Base-by-base conservation (phyloP, 2,113 vertebrate species). In the Leucopsar rothschildi region DNA sequence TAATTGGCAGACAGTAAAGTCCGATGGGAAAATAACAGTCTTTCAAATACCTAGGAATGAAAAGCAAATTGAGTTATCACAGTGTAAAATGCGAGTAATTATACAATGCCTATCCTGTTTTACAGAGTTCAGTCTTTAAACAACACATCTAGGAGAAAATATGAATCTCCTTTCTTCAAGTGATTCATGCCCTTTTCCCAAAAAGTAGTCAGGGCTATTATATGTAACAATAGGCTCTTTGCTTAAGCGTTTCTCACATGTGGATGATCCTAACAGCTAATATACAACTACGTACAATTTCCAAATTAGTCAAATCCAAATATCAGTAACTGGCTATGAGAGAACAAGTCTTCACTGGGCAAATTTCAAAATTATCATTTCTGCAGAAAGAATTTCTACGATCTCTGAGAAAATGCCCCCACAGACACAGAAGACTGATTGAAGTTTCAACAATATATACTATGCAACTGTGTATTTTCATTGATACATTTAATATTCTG, bases 31-130 rank as follows among this genome's bases (percentile, higher is more conserved):
- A 97, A 97, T 97, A 98, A 97, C 95, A 91, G 95, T 96, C 95
- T 98, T 97, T 97, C 97, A 98, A 98, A 98, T 97, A 98, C 91
- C 91, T 97, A 96, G 90, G 96, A 98, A 98, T 97, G 95, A 98
- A 98, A 98, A 98, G 96, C 96, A 98, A 98, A 98, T 98, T 97
- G 97, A 97, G 91, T 98, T 98, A 98, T 95, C 91, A 95, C 95
- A 94, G 93, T 96, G 88, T 97, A 98, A 98, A 97, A 98, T 96
- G 96, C 88, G 98, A 97, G 97, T 98, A 98, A 98, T 98, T 97
- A 97, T 88, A 97, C 96, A 96, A 98, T 96, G 97, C 95, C 97
- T 98, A 96, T 97, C 90, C 82, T 95, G 56, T 96, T 98, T 98
- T 96, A 96, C 96, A 93, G 40, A 73, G 42, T 94, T 97, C 86